Percentiles rank a stretch among this genome's conserved stretches.
Conservation (phyloP, 2,113 vertebrate species). For the Baryphthengus martii region DNA sequence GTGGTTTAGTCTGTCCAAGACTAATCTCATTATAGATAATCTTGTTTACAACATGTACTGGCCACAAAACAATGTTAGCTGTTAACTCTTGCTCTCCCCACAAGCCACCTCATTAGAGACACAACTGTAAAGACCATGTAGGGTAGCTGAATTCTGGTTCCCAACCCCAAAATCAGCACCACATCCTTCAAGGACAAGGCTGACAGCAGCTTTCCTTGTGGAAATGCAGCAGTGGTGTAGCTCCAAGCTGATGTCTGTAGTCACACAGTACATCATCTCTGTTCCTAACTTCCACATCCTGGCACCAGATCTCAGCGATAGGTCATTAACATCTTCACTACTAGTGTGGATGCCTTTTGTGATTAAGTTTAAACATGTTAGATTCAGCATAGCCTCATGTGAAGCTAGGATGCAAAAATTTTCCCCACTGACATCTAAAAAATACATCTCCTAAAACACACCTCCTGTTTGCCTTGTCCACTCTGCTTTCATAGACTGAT, state of each 20-base stretch:
- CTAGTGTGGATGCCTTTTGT: background rate
- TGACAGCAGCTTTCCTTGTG: background rate
- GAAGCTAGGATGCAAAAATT: background rate
- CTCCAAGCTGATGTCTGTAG: background rate
- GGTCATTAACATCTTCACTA: background rate
- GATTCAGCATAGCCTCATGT: background rate
- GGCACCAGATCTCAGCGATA: background rate
- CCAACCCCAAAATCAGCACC: background rate
- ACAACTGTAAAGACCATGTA: accelerated
- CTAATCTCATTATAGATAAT: constrained; percentile 62
- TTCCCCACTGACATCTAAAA: background rate
- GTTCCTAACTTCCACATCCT: background rate
- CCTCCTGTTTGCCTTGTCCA: background rate
- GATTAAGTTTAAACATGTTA: background rate
- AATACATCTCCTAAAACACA: background rate
- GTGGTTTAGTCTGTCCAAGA: constrained; percentile 13
- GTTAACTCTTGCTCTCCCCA: constrained; percentile 20
- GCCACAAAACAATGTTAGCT: background rate
- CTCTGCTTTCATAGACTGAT: background rate
- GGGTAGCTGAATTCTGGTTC: background rate
- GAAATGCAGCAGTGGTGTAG: background rate
- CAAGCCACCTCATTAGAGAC: background rate
- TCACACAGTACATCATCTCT: background rate
- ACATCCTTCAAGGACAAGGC: background rate
- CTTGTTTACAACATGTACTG: constrained; percentile 34